Evolutionary conservation across 2,888 invertebrate genomes (phyloP).

Genomic region (Agriopis leucophaearia): DNA sequence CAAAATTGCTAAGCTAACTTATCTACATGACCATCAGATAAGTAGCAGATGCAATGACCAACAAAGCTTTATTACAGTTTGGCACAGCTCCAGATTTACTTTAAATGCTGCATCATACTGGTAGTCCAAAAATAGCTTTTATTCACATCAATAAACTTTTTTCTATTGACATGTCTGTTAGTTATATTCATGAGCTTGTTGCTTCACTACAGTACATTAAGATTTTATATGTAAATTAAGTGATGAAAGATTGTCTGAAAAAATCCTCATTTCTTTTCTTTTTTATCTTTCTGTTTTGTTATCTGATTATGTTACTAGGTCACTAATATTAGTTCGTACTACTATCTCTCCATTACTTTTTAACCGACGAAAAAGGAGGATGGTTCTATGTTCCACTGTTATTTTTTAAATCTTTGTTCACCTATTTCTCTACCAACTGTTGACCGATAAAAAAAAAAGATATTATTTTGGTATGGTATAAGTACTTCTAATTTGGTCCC

Average conservation of each 20-base stretch:
- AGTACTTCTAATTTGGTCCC: no score
- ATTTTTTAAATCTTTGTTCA: no score
- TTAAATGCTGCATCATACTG: conserved; percentile 51
- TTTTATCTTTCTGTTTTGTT: conserved; percentile 1
- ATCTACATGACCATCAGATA: conserved; percentile 14
- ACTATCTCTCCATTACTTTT: neutral
- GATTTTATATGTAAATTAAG: neutral
- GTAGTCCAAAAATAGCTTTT: conserved; percentile 46
- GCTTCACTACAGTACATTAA: neutral
- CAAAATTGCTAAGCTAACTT: neutral
- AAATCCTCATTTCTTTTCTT: neutral
- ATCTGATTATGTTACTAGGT: conserved; percentile 29
- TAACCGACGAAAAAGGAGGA: no score
- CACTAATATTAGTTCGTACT: neutral
- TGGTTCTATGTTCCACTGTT: no score
- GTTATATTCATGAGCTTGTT: neutral
- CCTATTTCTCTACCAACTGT: no score
- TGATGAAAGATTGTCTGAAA: neutral
- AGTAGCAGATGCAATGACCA: conserved; percentile 4
- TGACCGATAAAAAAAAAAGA: no score
- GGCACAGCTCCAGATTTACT: conserved; percentile 55
- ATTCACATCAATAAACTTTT: conserved; percentile 42
- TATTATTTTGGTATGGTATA: no score
- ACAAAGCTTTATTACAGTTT: conserved; percentile 41
- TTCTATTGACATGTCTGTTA: conserved; percentile 3